Evolutionary conservation across 2,797 vertebrate genomes (phyloP).

Genomic region (Threskiornis aethiopicus): DNA sequence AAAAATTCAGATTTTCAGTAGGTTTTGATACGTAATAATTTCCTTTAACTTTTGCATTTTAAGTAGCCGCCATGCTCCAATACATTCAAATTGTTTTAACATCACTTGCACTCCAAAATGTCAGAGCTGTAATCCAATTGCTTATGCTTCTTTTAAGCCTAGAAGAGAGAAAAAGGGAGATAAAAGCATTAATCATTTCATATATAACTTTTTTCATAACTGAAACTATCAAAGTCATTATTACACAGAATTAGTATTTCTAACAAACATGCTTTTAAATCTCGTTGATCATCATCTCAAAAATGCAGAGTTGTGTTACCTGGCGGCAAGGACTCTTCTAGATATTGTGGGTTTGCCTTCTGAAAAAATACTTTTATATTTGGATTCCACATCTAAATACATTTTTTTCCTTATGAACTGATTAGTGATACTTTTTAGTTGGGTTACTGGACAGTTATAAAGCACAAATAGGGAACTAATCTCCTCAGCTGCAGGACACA

Average conservation of each 20-base stretch:
- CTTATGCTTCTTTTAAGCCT: conserved; percentile 48
- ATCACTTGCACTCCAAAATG: not conserved
- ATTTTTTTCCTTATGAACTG: not conserved
- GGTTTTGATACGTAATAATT: conserved; percentile 35
- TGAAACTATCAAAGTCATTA: not conserved
- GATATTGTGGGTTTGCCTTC: not conserved
- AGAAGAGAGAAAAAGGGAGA: conserved; percentile 31
- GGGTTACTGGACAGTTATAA: not conserved
- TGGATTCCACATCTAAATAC: not conserved
- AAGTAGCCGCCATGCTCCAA: conserved; percentile 40
- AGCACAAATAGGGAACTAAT: not conserved
- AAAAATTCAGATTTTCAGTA: conserved; percentile 50
- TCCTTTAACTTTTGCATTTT: conserved; percentile 59
- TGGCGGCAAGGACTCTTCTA: not conserved
- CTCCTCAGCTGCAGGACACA: not conserved
- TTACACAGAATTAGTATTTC: not conserved
- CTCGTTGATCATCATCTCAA: not conserved
- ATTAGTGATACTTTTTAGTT: not conserved
- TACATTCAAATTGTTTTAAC: conserved; percentile 33
- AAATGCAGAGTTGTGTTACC: not conserved
- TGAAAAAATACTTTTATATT: not conserved
- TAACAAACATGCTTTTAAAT: not conserved
- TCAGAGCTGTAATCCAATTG: not conserved
- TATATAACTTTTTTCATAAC: not conserved
- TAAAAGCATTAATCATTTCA: conserved; percentile 21